Base-by-base conservation (phyloP, 2,113 vertebrate genomes). In the Semicossyphus pulcher region DNA sequence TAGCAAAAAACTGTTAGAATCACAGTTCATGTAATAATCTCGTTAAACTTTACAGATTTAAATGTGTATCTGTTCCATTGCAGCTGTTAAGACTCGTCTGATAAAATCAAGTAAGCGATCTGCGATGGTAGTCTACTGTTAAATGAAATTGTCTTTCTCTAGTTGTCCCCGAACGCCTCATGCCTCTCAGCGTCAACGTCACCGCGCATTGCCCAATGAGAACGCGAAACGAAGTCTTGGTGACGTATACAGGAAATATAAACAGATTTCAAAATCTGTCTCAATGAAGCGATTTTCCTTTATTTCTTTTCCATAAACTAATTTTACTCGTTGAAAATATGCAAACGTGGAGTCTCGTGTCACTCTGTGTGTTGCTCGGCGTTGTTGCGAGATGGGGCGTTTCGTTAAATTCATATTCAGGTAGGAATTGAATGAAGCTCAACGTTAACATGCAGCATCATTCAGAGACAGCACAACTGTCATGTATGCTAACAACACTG, bases 391-490 rank as follows among this genome's bases (percentile, higher is more conserved):
- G 97, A 80, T 99, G 97, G 98, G 75, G 95, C 1, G 95, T 99
- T 7, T 98, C 98, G 7, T 93, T 99, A n/a, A 93, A 95, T 66
- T 93, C 97, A 25, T 99, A 99, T 59, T 99, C 97, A 93, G 97
- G 97, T 99, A 85, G 36, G 86, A 79, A 79, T 5, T 29, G 6
- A 26, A 20, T 28, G 47, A 14, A 53, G 20, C 23, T 59, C 2
- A 16, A 26, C 14, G 14, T 45, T 10, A 26, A 49, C 59, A 41
- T n/a, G 47, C 32, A 23, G 37, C 60, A 63, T 7, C n/a, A 31
- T 21, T 21, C 45, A 69, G 8, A 41, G 18, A 67, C n/a, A n/a
- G n/a, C n/a, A n/a, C n/a, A n/a, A n/a, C n/a, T n/a, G n/a, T n/a
- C n/a, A n/a, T n/a, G n/a, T n/a, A n/a, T n/a, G n/a, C n/a, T n/a